A percentile compares a stretch with the other conserved stretches of the same genome.
phyloP scores from a whole-genome alignment of 1,140 invertebrate species.

The Ooceraea biroi region DNA sequence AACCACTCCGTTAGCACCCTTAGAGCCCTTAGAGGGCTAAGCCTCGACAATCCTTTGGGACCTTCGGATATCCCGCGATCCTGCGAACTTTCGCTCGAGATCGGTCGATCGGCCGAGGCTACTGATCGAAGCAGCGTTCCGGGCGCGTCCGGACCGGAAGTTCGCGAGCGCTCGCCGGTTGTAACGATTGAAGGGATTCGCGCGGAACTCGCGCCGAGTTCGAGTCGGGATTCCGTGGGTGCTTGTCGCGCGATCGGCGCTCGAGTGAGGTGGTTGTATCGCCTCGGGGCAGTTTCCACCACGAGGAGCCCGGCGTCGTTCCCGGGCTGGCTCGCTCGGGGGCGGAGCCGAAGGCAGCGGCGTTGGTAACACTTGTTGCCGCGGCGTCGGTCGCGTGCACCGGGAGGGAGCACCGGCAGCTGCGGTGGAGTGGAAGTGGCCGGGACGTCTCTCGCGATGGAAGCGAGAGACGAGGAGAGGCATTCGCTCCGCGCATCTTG shows the following conservation, averaged over 20 bases:
- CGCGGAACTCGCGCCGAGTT: slow-evolving; percentile 35
- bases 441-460: slow-evolving; percentile 33
- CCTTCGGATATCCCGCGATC: too few species aligned
- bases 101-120: too few species aligned
- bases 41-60: too few species aligned
- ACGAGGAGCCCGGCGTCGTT: slow-evolving; percentile 63
- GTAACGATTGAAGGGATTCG: too few species aligned
- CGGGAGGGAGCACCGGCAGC: slow-evolving; percentile 39
- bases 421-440: slow-evolving; percentile 54
- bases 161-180: background rate
- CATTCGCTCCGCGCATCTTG: slow-evolving; percentile 28
- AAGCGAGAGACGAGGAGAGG: slow-evolving; percentile 66
- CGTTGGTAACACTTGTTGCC: slow-evolving; percentile 83
- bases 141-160: background rate
- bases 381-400: slow-evolving; percentile 54
- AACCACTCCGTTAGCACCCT: too few species aligned
- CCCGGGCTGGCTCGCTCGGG: slow-evolving; percentile 56
- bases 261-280: slow-evolving; percentile 85
- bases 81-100: too few species aligned
- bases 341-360: slow-evolving; percentile 80
- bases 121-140: too few species aligned
- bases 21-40: too few species aligned
- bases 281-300: slow-evolving; percentile 83
- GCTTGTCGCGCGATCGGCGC: slow-evolving; percentile 80
- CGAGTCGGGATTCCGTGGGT: slow-evolving; percentile 49